Base-by-base conservation (phyloP, 2,113 vertebrate species). In the Baryphthengus martii region DNA sequence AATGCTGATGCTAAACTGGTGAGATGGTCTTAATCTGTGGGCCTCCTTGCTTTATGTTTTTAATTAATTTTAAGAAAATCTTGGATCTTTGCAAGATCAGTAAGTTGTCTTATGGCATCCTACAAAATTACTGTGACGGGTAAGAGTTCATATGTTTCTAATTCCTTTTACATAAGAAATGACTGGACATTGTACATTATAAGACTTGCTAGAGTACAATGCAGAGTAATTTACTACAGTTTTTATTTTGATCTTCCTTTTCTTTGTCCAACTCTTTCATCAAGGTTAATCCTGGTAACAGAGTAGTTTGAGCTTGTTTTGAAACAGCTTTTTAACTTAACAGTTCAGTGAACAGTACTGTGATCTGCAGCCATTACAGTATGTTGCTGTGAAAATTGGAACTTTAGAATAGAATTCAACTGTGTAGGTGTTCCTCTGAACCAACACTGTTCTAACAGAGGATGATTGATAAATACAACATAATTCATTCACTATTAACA, bases 221-320 rank as follows among this genome's bases (percentile, higher is more conserved):
- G 24, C 65, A 55, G 50, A 44, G n/a, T 61, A 70, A 25, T 6
- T 87, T 33, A 31, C 15, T 58, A 3, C 9, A 49, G 25, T 28
- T 73, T 85, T 75, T 35, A 17, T 71, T 91, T 68, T 16, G 13
- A 4, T 59, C 3, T 47, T 49, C 13, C 2, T 62, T 56, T 70
- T 66, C 59, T 66, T 59, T 19, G 10, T 45, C 4, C 55, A n/a
- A 56, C 5, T 1, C 4, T 8, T 55, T 95, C 6, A 33, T 20
- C 39, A 28, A 3, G 17, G 6, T 37, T 85, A 62, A 37, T 74
- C 15, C 6, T 75, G 13, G 9, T 81, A 23, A 25, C 0, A 2
- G 33, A 74, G 19, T 75, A 62, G 76, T 82, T 72, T 26, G 33
- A 72, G 37, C 66, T 76, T 62, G 19, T 95, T 95, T 86, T 53